Conservation (phyloP, 1,140 invertebrate species). For the Drosophila nigrodunni region DNA sequence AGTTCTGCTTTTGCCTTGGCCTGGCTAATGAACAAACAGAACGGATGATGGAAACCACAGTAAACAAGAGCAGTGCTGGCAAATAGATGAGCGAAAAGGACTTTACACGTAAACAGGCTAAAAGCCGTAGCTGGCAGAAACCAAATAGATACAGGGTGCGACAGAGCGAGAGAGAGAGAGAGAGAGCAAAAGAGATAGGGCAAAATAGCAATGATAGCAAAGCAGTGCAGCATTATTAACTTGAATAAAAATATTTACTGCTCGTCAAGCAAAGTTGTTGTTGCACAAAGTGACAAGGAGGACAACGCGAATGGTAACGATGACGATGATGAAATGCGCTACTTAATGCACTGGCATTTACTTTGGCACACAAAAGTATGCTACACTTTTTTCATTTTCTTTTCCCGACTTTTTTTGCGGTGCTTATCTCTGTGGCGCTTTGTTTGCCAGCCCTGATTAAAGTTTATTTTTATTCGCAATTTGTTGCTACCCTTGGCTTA, state of each 20-base stretch:
- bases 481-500: conserved; percentile 60
- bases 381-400: conserved; percentile 26
- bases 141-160: conserved; percentile 40
- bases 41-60: conserved; percentile 79
- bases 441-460: conserved; percentile 74
- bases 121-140: not conserved
- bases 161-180: conserved; percentile 45
- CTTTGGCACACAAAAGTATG: conserved; percentile 63
- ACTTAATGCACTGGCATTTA: conserved; percentile 75
- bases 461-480: conserved; percentile 72
- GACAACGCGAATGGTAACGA: conserved; percentile 28
- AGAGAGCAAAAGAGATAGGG: conserved; percentile 52
- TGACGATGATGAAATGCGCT: conserved; percentile 75
- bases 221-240: conserved; percentile 78
- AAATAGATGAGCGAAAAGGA: conserved; percentile 71
- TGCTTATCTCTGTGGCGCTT: conserved; percentile 26
- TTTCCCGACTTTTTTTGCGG: not conserved
- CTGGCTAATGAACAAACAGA: conserved; percentile 80
- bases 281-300: conserved; percentile 42
- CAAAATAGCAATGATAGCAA: conserved; percentile 10
- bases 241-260: conserved; percentile 83
- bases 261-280: conserved; percentile 52
- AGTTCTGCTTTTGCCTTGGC: conserved; percentile 43
- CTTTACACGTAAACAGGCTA: conserved; percentile 69
- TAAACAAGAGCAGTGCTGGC: conserved; percentile 74